Percentiles rank a stretch among this genome's conserved stretches.
These are phyloP conservation scores for Ophraella communa DNA, from an alignment of 2,888 invertebrate genomes.

Conservation along the genomic window DNA sequence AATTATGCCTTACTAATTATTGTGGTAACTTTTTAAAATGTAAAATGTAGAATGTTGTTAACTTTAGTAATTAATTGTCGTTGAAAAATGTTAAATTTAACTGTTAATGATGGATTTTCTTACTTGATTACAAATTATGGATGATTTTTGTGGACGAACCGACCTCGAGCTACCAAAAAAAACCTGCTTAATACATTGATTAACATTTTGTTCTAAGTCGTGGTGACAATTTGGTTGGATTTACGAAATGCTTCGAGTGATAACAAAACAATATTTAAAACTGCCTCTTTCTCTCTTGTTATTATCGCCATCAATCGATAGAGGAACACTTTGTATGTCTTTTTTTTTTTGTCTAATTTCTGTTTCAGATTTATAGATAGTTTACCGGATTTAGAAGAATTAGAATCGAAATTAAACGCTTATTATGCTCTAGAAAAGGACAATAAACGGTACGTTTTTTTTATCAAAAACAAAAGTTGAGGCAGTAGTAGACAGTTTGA, in stretches of 20 bases:
- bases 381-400: constrained; percentile 76
- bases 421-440: constrained; percentile 81
- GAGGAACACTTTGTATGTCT: background rate
- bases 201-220: no score
- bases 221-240: background rate
- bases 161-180: background rate
- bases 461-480: constrained; percentile 6
- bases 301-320: no score
- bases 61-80: no score
- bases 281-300: no score
- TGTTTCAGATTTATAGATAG: constrained; percentile 67
- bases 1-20: no score
- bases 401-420: constrained; percentile 78
- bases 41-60: no score
- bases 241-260: background rate
- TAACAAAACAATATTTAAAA: background rate
- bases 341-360: constrained; percentile 31
- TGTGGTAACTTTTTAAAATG: no score
- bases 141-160: no score
- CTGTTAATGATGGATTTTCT: no score
- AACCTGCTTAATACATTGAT: background rate
- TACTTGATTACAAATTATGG: no score
- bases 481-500: background rate
- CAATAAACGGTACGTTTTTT: constrained; percentile 62
- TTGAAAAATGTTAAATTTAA: no score